Evolutionary conservation across 2,888 invertebrate species (phyloP).

Genomic region (Leucania comma): DNA sequence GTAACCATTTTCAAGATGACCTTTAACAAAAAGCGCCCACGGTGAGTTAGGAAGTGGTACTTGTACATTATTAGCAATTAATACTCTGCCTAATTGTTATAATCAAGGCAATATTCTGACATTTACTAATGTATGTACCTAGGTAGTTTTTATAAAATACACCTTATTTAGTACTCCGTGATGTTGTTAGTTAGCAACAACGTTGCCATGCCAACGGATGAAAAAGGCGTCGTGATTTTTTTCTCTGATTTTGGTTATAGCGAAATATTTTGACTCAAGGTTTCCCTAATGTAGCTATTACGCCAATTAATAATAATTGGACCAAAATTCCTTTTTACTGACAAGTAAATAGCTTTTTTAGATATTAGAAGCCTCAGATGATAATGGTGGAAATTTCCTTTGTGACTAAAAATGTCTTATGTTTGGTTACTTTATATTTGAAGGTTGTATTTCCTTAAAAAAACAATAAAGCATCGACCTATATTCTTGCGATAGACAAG

Average conservation of each 20-base stretch:
- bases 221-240: neutral
- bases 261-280: constrained; percentile 7
- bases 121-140: neutral
- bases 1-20: neutral
- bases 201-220: constrained; percentile 4
- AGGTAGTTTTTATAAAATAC: neutral
- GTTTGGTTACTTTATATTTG: constrained; percentile 8
- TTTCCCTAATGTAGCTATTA: constrained; percentile 19
- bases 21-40: constrained; percentile 1
- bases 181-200: neutral
- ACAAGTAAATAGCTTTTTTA: constrained; percentile 22
- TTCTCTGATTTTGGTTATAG: constrained; percentile 12
- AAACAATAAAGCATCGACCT: no score
- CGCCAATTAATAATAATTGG: constrained; percentile 29
- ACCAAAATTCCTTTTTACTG: constrained; percentile 21
- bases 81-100: neutral
- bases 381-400: constrained; percentile 5
- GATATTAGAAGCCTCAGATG: constrained; percentile 10
- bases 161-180: neutral
- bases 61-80: neutral
- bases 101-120: neutral
- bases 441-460: constrained; percentile 2
- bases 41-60: neutral
- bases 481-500: no score
- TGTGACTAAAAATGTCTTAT: constrained; percentile 16